Evolutionary conservation across 1,140 invertebrate genomes (phyloP).

Genomic region (Eriosoma lanigerum): DNA sequence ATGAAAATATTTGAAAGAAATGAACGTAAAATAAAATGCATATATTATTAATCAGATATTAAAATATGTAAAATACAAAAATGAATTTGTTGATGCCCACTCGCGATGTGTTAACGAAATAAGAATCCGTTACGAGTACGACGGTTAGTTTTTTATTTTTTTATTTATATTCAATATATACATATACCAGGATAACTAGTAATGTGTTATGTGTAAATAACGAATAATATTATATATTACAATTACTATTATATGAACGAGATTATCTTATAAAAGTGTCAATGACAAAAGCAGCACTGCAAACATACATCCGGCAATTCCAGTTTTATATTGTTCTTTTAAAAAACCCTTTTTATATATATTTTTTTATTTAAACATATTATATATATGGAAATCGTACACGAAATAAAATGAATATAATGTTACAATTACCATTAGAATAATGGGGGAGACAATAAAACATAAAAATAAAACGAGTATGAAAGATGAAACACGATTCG

Average conservation of each 20-base stretch:
- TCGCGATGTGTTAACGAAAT: neutral
- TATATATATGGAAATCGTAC: conserved; percentile 44
- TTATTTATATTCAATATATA: too few species aligned
- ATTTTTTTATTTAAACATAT: conserved; percentile 3
- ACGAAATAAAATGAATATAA: conserved; percentile 45
- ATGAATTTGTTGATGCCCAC: neutral
- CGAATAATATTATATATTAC: neutral
- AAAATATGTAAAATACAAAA: too few species aligned
- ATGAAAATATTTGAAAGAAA: too few species aligned
- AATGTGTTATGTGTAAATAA: neutral
- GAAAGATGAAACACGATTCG: conserved; percentile 49
- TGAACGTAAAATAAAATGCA: too few species aligned
- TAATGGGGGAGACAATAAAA: conserved; percentile 40
- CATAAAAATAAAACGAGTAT: conserved; percentile 14
- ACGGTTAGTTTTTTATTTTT: conserved; percentile 21
- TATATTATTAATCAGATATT: too few species aligned
- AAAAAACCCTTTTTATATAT: neutral
- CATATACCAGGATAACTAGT: neutral
- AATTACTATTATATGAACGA: conserved; percentile 2
- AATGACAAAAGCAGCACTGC: conserved; percentile 21
- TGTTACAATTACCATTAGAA: conserved; percentile 51
- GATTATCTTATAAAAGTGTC: conserved; percentile 38
- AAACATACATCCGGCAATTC: conserved; percentile 46
- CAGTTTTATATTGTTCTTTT: conserved; percentile 41
- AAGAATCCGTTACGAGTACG: conserved; percentile 10